These are phyloP conservation scores for Psophia crepitans DNA, from an alignment of 2,113 vertebrate genomes.

Conservation along the genomic window DNA sequence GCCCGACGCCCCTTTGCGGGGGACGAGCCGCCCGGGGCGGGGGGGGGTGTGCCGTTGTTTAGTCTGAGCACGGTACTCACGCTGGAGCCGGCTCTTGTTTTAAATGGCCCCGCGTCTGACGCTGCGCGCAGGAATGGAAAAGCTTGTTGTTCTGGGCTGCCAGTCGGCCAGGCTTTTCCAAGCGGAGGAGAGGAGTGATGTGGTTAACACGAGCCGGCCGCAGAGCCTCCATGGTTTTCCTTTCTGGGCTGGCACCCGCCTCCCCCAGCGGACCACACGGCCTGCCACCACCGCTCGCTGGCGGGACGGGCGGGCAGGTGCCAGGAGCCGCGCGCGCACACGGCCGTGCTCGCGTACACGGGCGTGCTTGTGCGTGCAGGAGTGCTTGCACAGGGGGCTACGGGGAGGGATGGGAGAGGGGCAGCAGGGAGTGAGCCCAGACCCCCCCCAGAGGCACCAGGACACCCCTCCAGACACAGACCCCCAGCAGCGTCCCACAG, in stretches of 20 bases:
- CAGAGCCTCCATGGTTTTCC: slow-evolving; percentile 6
- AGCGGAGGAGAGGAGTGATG: background rate
- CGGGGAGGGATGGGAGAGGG: background rate
- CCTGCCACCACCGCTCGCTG: background rate
- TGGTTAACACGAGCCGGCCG: background rate
- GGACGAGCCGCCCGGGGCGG: background rate
- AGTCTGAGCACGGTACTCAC: background rate
- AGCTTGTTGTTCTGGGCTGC: slow-evolving; percentile 63
- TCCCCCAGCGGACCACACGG: background rate
- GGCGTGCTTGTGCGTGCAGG: fast-evolving
- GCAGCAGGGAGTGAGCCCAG: background rate
- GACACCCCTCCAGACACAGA: background rate
- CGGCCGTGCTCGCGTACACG: background rate
- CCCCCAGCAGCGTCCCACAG: background rate
- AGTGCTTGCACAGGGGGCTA: background rate
- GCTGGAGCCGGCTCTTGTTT: slow-evolving; percentile 43
- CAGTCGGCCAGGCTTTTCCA: background rate
- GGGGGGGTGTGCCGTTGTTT: background rate
- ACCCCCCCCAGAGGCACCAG: background rate
- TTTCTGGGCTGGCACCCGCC: background rate
- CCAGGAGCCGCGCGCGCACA: background rate
- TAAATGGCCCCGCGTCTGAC: background rate
- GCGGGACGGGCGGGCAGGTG: background rate
- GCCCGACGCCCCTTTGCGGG: background rate
- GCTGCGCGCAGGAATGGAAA: background rate